Conservation (phyloP, 2,888 invertebrate genomes). For the Nymphalis c-album region DNA sequence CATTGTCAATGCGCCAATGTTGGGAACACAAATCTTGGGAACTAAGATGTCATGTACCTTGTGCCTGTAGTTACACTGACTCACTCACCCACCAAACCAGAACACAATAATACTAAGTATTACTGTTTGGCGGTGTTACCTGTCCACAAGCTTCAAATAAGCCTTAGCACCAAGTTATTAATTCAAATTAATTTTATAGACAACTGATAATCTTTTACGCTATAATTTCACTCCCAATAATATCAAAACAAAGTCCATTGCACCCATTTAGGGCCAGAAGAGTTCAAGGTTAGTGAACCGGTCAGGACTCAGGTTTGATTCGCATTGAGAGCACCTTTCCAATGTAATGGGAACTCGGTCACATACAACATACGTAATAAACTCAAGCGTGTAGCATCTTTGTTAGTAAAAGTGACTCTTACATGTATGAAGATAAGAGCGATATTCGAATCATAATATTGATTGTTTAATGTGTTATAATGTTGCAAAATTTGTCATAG, state of each 20-base stretch:
- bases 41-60: too few species aligned
- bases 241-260: conserved; percentile 31
- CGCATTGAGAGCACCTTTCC: conserved; percentile 38
- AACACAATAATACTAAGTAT: too few species aligned
- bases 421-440: not conserved
- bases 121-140: too few species aligned
- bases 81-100: too few species aligned
- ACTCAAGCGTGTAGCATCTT: not conserved
- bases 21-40: too few species aligned
- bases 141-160: too few species aligned
- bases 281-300: conserved; percentile 42
- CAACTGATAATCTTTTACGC: not conserved
- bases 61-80: too few species aligned
- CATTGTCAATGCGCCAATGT: too few species aligned
- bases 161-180: too few species aligned
- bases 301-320: conserved; percentile 30
- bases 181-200: too few species aligned
- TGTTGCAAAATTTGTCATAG: conserved; percentile 3
- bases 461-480: not conserved
- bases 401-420: conserved; percentile 1
- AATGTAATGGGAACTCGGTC: conserved; percentile 39
- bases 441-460: not conserved
- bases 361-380: conserved; percentile 16
- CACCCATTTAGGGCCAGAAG: conserved; percentile 38
- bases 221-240: conserved; percentile 19